Base-by-base conservation (phyloP, 2,888 invertebrate species). In the Mimumesa dahlbomi region DNA sequence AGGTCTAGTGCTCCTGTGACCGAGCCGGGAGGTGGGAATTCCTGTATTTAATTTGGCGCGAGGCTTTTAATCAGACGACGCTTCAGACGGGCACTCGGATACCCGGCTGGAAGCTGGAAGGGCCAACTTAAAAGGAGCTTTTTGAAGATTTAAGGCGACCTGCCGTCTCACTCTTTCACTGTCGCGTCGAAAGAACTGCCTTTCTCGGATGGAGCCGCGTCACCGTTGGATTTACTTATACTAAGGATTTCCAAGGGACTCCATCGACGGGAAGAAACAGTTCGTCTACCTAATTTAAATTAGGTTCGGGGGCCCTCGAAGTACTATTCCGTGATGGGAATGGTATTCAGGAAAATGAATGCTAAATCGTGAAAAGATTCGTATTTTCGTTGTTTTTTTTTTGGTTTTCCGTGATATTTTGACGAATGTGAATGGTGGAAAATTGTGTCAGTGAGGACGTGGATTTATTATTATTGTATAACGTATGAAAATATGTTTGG, bases 1-100 rank as follows among this genome's bases (percentile, higher is more conserved):
- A 49, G 49, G 40, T 61, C 40, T 29, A 19, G 25, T 29, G 53
- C 59, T 59, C 14, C 42, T 29, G 63, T 64, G 71, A 67, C 63
- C 48, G 25, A 36, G 40, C 18, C 25, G n/a, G n/a, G 18, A 14
- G 57, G 50, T 25, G 63, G 50, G 62, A 75, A 82, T 80, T 73
- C 67, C 70, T 67, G 75, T 82, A 82, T 83, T 82, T 83, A 82
- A 83, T 82, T 82, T 82, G 73, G 62, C 75, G 59, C 79, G 65
- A 58, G 65, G 74, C 80, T 82, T 82, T 82, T 83, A 82, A 82
- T 82, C 83, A 82, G 75, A 68, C 71, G 61, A 34, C 75, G 69
- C 77, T 79, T 77, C 77, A 74, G 69, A 71, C 76, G 76, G 43
- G 59, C 67, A 80, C 75, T 73, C 64, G 68, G 49, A 52, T 57